Evolutionary conservation across 1,140 invertebrate species (phyloP).

Genomic region (Tetramorium simillimum): DNA sequence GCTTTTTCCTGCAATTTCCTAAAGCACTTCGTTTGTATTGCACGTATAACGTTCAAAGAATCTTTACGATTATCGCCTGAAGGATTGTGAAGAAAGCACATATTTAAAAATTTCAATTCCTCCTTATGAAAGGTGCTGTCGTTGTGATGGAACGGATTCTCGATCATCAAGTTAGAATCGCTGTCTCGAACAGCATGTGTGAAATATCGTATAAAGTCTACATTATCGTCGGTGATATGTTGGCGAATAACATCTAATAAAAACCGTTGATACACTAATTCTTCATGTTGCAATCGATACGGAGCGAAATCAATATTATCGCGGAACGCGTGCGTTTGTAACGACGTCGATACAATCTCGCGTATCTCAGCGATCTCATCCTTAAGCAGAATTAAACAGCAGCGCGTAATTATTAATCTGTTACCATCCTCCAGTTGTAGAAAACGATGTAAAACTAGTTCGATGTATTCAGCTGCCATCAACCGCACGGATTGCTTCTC

Average conservation of each 20-base stretch:
- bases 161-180: slow-evolving; percentile 25
- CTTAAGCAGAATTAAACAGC: slow-evolving; percentile 70
- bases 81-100: slow-evolving; percentile 50
- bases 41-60: not conserved
- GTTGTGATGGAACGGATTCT: slow-evolving; percentile 76
- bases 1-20: slow-evolving; percentile 48
- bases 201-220: slow-evolving; percentile 46
- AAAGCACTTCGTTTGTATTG: slow-evolving; percentile 53
- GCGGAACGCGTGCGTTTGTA: slow-evolving; percentile 16
- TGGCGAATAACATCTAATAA: slow-evolving; percentile 24
- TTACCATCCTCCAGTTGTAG: slow-evolving; percentile 10
- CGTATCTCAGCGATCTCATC: slow-evolving; percentile 69
- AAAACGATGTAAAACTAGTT: slow-evolving; percentile 59
- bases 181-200: slow-evolving; percentile 37
- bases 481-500: slow-evolving; percentile 28
- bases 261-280: slow-evolving; percentile 57
- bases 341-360: slow-evolving; percentile 14
- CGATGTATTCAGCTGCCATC: slow-evolving; percentile 53
- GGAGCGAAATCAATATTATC: not conserved
- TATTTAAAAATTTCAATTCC: slow-evolving; percentile 76
- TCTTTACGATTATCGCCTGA: not conserved
- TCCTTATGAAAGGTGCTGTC: slow-evolving; percentile 69
- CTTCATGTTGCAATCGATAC: slow-evolving; percentile 3
- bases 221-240: not conserved
- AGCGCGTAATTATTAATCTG: slow-evolving; percentile 51